A percentile compares a stretch with the other conserved stretches of the same genome.
Evolutionary conservation across 2,113 vertebrate species (phyloP).

Genomic region (Semicossyphus pulcher): DNA sequence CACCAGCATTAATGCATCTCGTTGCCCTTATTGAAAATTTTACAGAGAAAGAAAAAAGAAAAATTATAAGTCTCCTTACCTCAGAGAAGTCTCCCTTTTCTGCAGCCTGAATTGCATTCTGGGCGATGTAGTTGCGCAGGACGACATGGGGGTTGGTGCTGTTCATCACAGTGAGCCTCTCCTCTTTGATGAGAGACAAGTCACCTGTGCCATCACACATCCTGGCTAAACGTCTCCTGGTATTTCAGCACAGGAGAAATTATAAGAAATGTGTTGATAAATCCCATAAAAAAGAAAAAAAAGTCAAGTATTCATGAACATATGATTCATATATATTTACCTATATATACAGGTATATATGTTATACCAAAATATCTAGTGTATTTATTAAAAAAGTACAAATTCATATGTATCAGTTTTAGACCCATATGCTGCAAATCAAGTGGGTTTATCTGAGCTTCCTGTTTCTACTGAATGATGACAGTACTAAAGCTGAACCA

Average conservation of each 20-base stretch:
- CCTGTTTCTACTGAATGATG: no score
- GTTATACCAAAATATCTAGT: no score
- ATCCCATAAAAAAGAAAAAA: no score
- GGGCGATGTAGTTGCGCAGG: constrained; percentile 92
- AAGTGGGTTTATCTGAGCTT: no score
- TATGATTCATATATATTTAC: no score
- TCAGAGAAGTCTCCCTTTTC: constrained; percentile 90
- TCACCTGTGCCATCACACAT: constrained; percentile 73
- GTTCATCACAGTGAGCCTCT: constrained; percentile 83
- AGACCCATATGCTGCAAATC: no score
- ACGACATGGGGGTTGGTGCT: constrained; percentile 87
- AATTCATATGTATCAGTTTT: no score
- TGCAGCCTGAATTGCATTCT: constrained; percentile 90
- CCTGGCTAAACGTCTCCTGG: constrained; percentile 84
- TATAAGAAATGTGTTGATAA: not conserved
- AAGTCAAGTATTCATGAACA: no score
- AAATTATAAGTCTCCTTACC: constrained; percentile 68
- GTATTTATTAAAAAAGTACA: no score
- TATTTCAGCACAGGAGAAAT: not conserved
- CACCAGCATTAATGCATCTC: not conserved
- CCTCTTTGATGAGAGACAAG: constrained; percentile 64
- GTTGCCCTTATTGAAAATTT: not conserved
- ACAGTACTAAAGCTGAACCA: no score
- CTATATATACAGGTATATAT: no score
- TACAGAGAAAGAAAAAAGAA: not conserved